Conservation (phyloP, 2,797 vertebrate genomes). For the Bradypus variegatus region DNA sequence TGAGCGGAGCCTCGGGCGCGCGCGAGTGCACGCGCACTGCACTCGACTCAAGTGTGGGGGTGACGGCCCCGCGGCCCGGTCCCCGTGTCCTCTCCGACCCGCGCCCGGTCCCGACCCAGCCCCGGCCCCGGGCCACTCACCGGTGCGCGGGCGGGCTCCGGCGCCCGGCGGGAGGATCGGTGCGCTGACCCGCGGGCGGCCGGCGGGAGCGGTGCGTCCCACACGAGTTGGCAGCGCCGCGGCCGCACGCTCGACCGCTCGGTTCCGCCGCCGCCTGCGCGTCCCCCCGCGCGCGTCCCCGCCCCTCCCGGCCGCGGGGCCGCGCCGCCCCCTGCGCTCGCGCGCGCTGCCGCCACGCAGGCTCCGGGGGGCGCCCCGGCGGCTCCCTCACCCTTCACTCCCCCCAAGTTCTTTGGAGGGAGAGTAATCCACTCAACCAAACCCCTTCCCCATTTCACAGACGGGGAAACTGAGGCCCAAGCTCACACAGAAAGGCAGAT, state of each 20-base stretch:
- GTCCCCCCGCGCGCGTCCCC: slow-evolving; percentile 40
- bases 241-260: slow-evolving; percentile 30
- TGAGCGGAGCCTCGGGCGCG: neutral
- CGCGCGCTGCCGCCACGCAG: slow-evolving; percentile 65
- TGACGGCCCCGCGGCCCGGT: neutral
- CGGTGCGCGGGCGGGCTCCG: neutral
- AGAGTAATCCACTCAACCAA: neutral
- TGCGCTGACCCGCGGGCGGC: neutral
- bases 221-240: slow-evolving; percentile 54
- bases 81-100: neutral
- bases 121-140: slow-evolving; percentile 24
- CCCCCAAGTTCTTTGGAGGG: too few relatives aligned
- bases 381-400: neutral
- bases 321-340: slow-evolving; percentile 63
- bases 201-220: slow-evolving; percentile 24
- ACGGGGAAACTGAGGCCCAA: slow-evolving; percentile 45
- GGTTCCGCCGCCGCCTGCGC: slow-evolving; percentile 52
- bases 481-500: neutral
- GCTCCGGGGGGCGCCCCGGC: slow-evolving; percentile 27
- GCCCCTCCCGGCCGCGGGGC: slow-evolving; percentile 51
- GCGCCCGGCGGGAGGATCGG: neutral
- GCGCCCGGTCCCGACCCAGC: neutral
- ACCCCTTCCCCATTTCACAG: neutral
- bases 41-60: neutral
- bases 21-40: neutral